Percentiles rank a stretch among this genome's conserved stretches.
Conservation (phyloP, 2,113 vertebrate species). For the Synodontis membranacea region DNA sequence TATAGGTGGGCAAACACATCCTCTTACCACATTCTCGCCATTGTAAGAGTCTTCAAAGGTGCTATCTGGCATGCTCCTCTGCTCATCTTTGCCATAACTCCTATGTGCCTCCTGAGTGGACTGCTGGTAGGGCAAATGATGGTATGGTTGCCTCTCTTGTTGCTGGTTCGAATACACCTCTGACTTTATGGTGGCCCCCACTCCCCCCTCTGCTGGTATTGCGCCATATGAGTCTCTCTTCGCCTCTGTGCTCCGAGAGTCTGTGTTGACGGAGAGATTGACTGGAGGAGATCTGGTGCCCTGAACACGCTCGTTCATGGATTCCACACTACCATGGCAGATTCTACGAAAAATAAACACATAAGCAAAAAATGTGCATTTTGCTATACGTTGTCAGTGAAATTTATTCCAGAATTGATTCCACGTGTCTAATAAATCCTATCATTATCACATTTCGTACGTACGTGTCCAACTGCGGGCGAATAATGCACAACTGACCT, state of each 20-base stretch:
- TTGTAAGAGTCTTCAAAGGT: conserved; percentile 83
- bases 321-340: conserved; percentile 74
- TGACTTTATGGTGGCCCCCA: conserved; percentile 83
- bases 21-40: conserved; percentile 75
- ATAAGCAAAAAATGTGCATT: conserved; percentile 21
- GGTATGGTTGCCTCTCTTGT: conserved; percentile 79
- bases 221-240: conserved; percentile 81
- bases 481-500: conserved; percentile 76
- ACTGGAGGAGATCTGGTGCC: conserved; percentile 90
- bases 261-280: conserved; percentile 88
- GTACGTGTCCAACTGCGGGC: background rate
- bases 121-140: conserved; percentile 85
- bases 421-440: background rate
- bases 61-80: conserved; percentile 90
- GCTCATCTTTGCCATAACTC: conserved; percentile 87
- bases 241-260: conserved; percentile 72
- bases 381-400: background rate
- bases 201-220: conserved; percentile 51
- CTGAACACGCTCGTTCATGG: conserved; percentile 86
- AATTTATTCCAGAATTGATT: background rate
- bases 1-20: background rate
- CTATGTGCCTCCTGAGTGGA: conserved; percentile 79
- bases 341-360: conserved; percentile 43
- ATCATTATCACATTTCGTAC: background rate
- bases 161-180: conserved; percentile 83